phyloP scores from a whole-genome alignment of 2,113 vertebrate species.

The Pangasianodon gigas region DNA sequence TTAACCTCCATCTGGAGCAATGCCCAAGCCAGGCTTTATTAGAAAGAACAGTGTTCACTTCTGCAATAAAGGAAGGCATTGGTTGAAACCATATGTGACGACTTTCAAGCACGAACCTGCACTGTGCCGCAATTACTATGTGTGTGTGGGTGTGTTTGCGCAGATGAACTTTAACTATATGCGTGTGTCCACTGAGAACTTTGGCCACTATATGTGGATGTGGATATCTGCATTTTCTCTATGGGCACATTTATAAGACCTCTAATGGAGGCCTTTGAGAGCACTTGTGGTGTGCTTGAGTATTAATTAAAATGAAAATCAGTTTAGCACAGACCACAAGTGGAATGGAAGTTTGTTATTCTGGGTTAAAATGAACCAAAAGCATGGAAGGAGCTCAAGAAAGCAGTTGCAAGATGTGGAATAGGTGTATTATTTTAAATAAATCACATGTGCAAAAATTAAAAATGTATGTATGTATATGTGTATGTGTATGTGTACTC shows the following conservation, averaged over 20 bases:
- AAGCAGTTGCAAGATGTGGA: conserved; percentile 13
- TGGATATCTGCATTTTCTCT: conserved; percentile 46
- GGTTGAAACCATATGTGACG: conserved; percentile 71
- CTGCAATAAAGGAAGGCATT: conserved; percentile 68
- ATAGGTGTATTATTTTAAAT: conserved; percentile 56
- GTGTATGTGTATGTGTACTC: background rate
- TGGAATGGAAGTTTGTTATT: conserved; percentile 85
- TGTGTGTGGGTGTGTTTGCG: conserved; percentile 43
- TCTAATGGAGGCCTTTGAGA: conserved; percentile 81
- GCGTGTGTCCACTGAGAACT: conserved; percentile 40
- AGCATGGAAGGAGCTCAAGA: conserved; percentile 30
- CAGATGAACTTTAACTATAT: conserved; percentile 34
- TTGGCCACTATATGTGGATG: conserved; percentile 47
- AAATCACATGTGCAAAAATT: background rate
- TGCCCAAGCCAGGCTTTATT: conserved; percentile 79
- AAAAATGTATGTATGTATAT: background rate
- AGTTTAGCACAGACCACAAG: conserved; percentile 82
- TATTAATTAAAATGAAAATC: conserved; percentile 90
- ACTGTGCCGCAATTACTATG: conserved; percentile 49
- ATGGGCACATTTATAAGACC: conserved; percentile 68
- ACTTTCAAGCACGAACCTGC: conserved; percentile 50
- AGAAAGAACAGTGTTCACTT: conserved; percentile 65
- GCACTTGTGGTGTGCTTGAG: conserved; percentile 80
- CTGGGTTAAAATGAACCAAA: conserved; percentile 72
- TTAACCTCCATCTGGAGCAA: conserved; percentile 66